Evolutionary conservation across 1,140 invertebrate genomes (phyloP), one percentile per base, ranked within the genome.

Genomic region (Leptestheria dahalacensis): DNA sequence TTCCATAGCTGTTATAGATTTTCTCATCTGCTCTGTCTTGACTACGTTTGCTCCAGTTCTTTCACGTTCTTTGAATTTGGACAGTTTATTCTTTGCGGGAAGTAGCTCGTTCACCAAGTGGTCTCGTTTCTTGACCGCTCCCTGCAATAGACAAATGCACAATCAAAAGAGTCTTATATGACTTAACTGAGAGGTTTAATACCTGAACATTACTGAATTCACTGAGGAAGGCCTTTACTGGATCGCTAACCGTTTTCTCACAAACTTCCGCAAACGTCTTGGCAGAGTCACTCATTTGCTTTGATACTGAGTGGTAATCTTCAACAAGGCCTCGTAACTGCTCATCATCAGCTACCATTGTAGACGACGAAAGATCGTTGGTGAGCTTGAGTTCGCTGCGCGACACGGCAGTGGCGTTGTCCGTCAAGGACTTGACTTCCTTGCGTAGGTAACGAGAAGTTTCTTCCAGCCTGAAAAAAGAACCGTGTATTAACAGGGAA

Each of bases 241-340:
- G 53, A 10, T 55, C 53, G 21, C 33, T 55, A 3, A 55, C 53
- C 15, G 53, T 55, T 11, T 29, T 29, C 12, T 55, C 26, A 20
- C 26, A 15, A n/a, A 29, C 33, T 11, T 55, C 53, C 6, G 53
- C 26, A 55, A 55, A 55, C 12, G 26, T 26, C 33, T 55, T 55
- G 28, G 53, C 25, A 11, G 26, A 55, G 20, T 55, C 53, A n/a
- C 23, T 20, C 53, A 55, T 55, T 20, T 55, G 53, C 12, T 55
- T 55, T 11, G 26, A 2, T 12, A 55, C 53, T 29, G 53, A 55
- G 28, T 55, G 53, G 25, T 55, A 55, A 21, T 55, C 53, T 55
- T 55, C 53, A 1, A 20, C 53, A 12, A 55, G 12, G 2, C n/a
- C 53, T 25, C 53, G 26, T 10, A 55, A 29, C 26, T 28, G 23